A percentile compares a stretch with the other conserved stretches of the same genome.
These are phyloP conservation scores for Gymnothorax reevesii DNA, from an alignment of 2,797 vertebrate species.

Conservation along the genomic window DNA sequence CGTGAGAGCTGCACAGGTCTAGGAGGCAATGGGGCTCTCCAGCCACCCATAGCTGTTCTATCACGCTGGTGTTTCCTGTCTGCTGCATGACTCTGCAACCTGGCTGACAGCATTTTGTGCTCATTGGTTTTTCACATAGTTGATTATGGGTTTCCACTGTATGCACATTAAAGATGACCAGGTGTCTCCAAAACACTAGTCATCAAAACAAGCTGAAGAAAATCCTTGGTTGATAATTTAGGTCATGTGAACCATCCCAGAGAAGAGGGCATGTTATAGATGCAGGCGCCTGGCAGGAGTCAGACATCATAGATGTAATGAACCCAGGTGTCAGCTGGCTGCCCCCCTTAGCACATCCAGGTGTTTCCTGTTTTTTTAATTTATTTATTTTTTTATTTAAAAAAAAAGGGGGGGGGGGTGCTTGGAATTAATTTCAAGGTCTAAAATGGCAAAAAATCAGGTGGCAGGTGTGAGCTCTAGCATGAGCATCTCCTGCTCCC, in stretches of 20 bases:
- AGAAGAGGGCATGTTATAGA: background rate
- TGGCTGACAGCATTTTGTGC: background rate
- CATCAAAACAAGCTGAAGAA: background rate
- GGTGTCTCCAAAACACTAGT: background rate
- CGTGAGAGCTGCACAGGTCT: background rate
- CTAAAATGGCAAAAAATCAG: background rate
- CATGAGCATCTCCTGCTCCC: background rate
- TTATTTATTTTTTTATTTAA: background rate
- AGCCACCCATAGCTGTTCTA: background rate
- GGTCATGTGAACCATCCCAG: background rate
- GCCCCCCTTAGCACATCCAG: background rate
- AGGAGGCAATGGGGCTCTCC: background rate
- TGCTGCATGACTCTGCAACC: background rate
- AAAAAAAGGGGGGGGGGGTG: too few species aligned
- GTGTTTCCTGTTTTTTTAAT: slow-evolving; percentile 25
- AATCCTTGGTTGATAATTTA: background rate
- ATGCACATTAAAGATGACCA: background rate
- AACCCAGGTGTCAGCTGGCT: slow-evolving; percentile 14
- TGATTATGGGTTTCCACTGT: too few species aligned
- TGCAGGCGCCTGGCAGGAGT: too few species aligned
- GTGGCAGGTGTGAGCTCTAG: background rate
- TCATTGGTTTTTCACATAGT: background rate
- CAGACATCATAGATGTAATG: background rate
- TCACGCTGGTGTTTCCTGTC: background rate
- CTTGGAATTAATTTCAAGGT: background rate